These are phyloP conservation scores for Canis aureus DNA, from an alignment of 2,113 vertebrate genomes.

Conservation along the genomic window DNA sequence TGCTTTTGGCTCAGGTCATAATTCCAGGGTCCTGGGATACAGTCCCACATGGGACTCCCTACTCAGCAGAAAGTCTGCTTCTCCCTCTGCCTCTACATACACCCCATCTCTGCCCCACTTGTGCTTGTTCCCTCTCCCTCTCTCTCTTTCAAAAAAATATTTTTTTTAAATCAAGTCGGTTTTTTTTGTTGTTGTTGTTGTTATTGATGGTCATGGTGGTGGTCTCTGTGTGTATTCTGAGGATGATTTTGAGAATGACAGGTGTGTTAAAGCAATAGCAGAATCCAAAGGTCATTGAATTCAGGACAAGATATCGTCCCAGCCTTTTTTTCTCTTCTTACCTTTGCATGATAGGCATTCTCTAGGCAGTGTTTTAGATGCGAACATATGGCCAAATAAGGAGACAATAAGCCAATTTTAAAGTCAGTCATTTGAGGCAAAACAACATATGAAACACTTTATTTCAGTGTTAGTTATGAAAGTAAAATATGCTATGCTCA, in stretches of 20 bases:
- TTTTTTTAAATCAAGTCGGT: too few species aligned
- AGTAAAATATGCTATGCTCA: slow-evolving; percentile 15
- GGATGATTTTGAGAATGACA: background rate
- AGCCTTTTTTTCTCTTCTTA: background rate
- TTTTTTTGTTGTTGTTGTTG: background rate
- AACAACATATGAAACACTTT: slow-evolving; percentile 24
- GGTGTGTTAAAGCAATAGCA: background rate
- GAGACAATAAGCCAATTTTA: background rate
- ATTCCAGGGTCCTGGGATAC: too few species aligned
- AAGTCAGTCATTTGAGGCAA: background rate
- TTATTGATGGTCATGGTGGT: background rate
- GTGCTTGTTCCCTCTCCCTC: too few species aligned
- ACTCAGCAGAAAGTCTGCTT: too few species aligned
- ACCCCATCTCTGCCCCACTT: too few species aligned
- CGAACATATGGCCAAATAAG: background rate
- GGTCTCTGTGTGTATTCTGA: background rate
- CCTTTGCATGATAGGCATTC: background rate
- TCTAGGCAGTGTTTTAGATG: background rate
- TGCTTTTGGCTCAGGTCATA: too few species aligned
- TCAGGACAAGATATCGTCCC: background rate
- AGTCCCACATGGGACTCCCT: too few species aligned
- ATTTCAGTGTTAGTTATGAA: background rate
- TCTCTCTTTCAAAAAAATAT: too few species aligned
- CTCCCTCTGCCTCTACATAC: too few species aligned
- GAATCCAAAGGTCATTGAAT: background rate